These are phyloP conservation scores for Prinia subflava DNA, from an alignment of 2,113 vertebrate genomes.

Conservation along the genomic window DNA sequence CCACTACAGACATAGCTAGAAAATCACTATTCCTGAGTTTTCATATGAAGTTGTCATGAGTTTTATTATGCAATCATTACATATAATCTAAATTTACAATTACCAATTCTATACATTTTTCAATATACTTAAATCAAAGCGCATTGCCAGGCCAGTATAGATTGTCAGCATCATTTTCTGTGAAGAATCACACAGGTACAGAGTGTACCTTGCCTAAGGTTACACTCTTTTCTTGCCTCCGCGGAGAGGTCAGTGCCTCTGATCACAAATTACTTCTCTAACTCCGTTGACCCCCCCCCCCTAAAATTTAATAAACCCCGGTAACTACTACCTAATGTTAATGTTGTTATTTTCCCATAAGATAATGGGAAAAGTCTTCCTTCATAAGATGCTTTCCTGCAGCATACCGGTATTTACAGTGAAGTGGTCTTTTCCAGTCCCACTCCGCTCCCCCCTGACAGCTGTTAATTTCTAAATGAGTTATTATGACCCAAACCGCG, in stretches of 20 bases:
- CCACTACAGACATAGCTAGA: fast-evolving
- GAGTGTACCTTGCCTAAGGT: neutral
- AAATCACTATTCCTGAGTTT: neutral
- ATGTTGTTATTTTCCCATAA: neutral
- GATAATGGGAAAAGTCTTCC: neutral
- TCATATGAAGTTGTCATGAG: neutral
- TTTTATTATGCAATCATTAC: neutral
- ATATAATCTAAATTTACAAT: neutral
- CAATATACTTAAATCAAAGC: neutral
- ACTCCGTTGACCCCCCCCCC: fast-evolving
- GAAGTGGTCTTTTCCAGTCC: neutral
- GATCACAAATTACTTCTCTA: neutral
- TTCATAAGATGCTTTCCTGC: neutral
- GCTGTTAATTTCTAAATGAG: neutral
- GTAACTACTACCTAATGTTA: neutral
- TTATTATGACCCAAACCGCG: neutral
- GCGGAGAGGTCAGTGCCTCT: neutral
- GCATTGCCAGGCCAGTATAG: neutral
- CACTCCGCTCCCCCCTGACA: neutral
- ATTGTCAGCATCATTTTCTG: neutral
- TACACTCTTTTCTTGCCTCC: neutral
- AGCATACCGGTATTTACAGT: neutral
- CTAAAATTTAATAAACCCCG: neutral
- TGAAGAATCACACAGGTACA: neutral
- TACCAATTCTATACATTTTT: neutral